Base-by-base conservation (phyloP, 1,140 invertebrate species). In the Drosophila melanica region DNA sequence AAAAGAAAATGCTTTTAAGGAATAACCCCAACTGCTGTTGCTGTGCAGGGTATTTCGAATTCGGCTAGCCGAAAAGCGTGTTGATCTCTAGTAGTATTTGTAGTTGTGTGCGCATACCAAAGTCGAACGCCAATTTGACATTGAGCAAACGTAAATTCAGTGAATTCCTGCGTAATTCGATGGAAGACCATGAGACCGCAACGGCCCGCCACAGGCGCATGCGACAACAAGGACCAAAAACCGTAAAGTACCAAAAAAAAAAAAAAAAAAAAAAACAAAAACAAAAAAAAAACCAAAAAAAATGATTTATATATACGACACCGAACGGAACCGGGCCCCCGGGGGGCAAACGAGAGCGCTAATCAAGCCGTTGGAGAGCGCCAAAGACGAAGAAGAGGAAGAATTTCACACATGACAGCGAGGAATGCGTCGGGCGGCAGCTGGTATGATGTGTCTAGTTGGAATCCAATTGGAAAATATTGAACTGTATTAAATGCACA, bases 91-190 rank as follows among this genome's bases (percentile, higher is more conserved):
- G 50, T 27, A 47, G 42, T 35, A 35, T 7, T 59, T 18, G 18
- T 62, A 51, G 47, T 37, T 58, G 39, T 66, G 64, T 76, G 51
- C 57, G 72, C 84, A 90, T 89, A 89, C 84, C 84, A 90, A 80
- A 77, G 71, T 89, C 77, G 74, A 74, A 75, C 63, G 77, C 79
- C 84, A 74, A 78, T 89, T 89, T 89, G 84, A 89, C 84, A 89
- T 89, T 89, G 84, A 89, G 84, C 67, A 78, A 78, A 75, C 63
- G 81, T 66, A 80, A 72, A 81, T 76, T 78, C 59, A 65, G 69
- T 9, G 64, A 84, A 85, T 85, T 85, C 74, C 77, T 66, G 55
- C 41, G 68, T 59, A 75, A 75, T 72, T 60, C 73, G 62, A 66
- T 60, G 67, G 44, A 63, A 64, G 48, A 68, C 62, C 37, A 60